Conservation (phyloP, 2,113 vertebrate genomes). For the Thamnaconus septentrionalis region DNA sequence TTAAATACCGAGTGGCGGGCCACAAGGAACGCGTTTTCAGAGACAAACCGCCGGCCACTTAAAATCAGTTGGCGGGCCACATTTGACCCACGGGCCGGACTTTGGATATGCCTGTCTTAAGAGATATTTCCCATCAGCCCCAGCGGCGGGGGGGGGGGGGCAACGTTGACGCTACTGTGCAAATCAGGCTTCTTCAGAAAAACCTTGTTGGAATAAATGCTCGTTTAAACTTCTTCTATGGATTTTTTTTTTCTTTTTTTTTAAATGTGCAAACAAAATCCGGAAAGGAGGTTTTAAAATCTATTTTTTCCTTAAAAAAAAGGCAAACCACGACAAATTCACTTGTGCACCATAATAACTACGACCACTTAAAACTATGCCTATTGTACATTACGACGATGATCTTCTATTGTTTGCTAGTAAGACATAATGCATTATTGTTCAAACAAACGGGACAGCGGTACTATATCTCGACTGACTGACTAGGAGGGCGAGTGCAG, state of each 20-base stretch:
- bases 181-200: conserved; percentile 41
- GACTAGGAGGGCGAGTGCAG: neutral
- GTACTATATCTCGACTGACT: conserved; percentile 46
- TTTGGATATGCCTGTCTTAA: too few relatives aligned
- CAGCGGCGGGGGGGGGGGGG: conserved; percentile 12
- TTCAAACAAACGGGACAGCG: conserved; percentile 56
- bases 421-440: conserved; percentile 51
- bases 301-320: conserved; percentile 16
- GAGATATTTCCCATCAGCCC: conserved; percentile 8
- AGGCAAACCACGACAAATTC: conserved; percentile 62
- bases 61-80: too few relatives aligned
- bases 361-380: conserved; percentile 68
- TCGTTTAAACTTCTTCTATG: conserved; percentile 1
- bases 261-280: conserved; percentile 66
- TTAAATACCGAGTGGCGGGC: too few relatives aligned
- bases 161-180: conserved; percentile 47
- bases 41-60: too few relatives aligned
- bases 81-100: too few relatives aligned
- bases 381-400: conserved; percentile 69
- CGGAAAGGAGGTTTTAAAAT: conserved; percentile 32
- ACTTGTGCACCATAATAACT: conserved; percentile 69
- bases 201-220: conserved; percentile 32
- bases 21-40: too few relatives aligned
- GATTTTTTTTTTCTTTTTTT: neutral
- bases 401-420: conserved; percentile 61